Base-by-base conservation (phyloP, 2,888 invertebrate genomes). In the Diaprepes abbreviatus region DNA sequence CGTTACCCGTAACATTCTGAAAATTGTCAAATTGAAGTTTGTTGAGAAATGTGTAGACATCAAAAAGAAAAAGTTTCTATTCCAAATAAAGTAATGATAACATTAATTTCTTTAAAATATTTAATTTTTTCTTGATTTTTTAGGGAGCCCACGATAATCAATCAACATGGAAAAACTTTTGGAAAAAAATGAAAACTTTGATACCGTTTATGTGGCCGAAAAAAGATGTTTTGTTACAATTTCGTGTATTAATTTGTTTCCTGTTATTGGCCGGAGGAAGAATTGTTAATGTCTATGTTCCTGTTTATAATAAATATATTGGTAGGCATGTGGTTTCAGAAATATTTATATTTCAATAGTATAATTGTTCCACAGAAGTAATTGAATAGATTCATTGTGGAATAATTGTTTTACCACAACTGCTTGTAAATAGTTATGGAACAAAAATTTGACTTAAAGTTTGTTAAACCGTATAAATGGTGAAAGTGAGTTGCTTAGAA, bases 181-280 rank as follows among this genome's bases (percentile, higher is more conserved):
- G 90, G 87, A 87, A 89, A 77, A 97, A 97, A 83, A 82, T 94
- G 9, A 89, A 89, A 77, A 91, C 90, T 3, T 87, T 98, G 43
- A 85, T 92, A 72, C 98, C 98, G 0, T 98, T 96, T 85, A 85
- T 98, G 31, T 99, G 98, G 98, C 98, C 98, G 0, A 92, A 90
- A 78, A 94, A 92, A 77, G 92, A 92, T 80, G 59, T 86, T 16
- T 77, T 87, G 6, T 87, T 98, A 3, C 98, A 98, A 84, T 75
- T 93, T 0, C 87, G 92, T 67, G 97, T 98, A 0, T 66, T 96
- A 14, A 79, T 94, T 65, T 98, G 98, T 83, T 88, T 98, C 36
- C 4, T 89, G 0, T 85, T 95, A 7, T 87, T 99, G 50, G 83
- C 90, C 7, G 88, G 86, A 10, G 98, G 97, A 12, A 89, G 98